A percentile compares a stretch with the other conserved stretches of the same genome.
phyloP scores from a whole-genome alignment of 1,140 invertebrate genomes.

The Drosophila grimshawi region DNA sequence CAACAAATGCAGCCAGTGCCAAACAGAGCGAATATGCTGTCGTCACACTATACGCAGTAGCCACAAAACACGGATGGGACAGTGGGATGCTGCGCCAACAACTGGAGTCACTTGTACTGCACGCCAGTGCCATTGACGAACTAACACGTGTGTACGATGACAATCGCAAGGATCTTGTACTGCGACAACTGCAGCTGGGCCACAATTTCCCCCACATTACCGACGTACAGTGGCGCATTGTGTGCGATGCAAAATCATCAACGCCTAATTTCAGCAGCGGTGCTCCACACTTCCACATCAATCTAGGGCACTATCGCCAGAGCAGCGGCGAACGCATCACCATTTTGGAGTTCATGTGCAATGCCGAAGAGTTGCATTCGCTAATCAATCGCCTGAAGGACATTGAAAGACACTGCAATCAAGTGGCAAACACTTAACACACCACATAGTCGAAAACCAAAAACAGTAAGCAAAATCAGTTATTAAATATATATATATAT shows the following conservation, averaged over 20 bases:
- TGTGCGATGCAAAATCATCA: slow-evolving; percentile 77
- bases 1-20: slow-evolving; percentile 65
- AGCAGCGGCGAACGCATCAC: slow-evolving; percentile 69
- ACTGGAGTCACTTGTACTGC: slow-evolving; percentile 54
- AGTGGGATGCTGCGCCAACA: slow-evolving; percentile 50
- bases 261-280: slow-evolving; percentile 69
- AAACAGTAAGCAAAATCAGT: slow-evolving; percentile 14
- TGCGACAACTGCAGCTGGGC: slow-evolving; percentile 72
- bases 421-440: slow-evolving; percentile 57
- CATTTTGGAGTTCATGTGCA: slow-evolving; percentile 77
- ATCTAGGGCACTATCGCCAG: slow-evolving; percentile 68
- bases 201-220: slow-evolving; percentile 77
- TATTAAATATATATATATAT: slow-evolving; percentile 36
- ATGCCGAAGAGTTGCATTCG: slow-evolving; percentile 80
- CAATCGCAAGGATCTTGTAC: slow-evolving; percentile 64
- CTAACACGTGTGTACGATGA: slow-evolving; percentile 72
- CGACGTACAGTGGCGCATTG: slow-evolving; percentile 81
- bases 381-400: slow-evolving; percentile 80
- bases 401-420: slow-evolving; percentile 78
- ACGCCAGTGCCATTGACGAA: slow-evolving; percentile 59
- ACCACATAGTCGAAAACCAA: not conserved
- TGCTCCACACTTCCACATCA: slow-evolving; percentile 69
- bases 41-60: slow-evolving; percentile 67
- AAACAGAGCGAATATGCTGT: slow-evolving; percentile 83
- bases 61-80: slow-evolving; percentile 74